Percentiles rank a stretch among this genome's conserved stretches.
Evolutionary conservation across 2,888 invertebrate species (phyloP).

Genomic region (Troides oblongomaculatus): DNA sequence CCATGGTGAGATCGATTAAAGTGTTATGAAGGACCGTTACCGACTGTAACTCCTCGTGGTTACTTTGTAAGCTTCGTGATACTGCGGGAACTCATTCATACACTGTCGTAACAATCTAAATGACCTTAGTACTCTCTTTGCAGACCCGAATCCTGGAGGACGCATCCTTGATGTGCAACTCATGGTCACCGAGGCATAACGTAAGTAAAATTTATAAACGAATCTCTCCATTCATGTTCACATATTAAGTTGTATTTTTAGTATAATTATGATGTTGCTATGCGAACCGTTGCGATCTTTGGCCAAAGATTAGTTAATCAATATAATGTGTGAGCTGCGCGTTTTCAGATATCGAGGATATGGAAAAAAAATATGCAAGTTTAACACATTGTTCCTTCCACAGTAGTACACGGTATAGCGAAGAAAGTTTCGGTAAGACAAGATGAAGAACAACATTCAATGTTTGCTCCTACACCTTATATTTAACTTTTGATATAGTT

Average conservation of each 20-base stretch:
- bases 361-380: not conserved
- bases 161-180: conserved; percentile 94
- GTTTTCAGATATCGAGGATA: conserved; percentile 11
- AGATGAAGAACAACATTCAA: not conserved
- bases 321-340: conserved; percentile 9
- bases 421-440: not conserved
- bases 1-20: too few species aligned
- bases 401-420: not conserved
- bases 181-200: conserved; percentile 94
- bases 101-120: conserved; percentile 41
- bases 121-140: conserved; percentile 69
- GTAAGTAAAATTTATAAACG: conserved; percentile 81
- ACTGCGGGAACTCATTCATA: conserved; percentile 37
- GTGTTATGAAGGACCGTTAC: too few species aligned
- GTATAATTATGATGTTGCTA: conserved; percentile 34
- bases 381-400: not conserved
- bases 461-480: not conserved
- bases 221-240: not conserved
- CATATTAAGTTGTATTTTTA: not conserved
- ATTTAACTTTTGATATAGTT: not conserved
- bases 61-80: too few species aligned
- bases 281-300: conserved; percentile 67
- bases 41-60: too few species aligned
- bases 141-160: conserved; percentile 95
- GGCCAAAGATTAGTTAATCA: conserved; percentile 58